phyloP scores from a whole-genome alignment of 2,797 vertebrate species.

The Pangasius djambal region DNA sequence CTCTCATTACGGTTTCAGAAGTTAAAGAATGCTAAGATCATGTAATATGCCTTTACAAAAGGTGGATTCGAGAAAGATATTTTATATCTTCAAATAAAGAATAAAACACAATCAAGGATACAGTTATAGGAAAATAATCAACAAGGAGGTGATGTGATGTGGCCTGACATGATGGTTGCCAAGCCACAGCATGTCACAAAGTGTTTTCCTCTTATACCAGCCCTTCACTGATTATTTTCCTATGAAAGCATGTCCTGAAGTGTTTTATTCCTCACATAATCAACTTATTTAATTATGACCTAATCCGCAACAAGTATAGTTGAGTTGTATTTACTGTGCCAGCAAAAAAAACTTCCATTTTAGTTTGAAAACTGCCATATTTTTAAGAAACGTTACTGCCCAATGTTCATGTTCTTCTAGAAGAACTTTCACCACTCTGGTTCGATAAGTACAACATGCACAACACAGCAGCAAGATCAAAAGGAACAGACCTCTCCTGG shows the following conservation, averaged over 20 bases:
- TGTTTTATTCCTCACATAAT: neutral
- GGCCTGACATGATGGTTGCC: neutral
- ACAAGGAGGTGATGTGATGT: neutral
- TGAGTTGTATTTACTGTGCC: neutral
- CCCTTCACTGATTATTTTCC: neutral
- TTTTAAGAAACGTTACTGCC: neutral
- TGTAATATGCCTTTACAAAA: neutral
- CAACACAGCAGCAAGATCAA: slow-evolving; percentile 5
- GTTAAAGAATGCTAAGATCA: neutral
- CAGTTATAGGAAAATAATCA: slow-evolving; percentile 5
- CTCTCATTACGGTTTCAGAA: neutral
- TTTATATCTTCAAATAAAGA: neutral
- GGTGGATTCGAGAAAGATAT: neutral
- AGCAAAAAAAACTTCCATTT: neutral
- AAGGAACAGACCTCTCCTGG: slow-evolving; percentile 86
- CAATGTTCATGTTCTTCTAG: neutral
- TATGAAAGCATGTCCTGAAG: neutral
- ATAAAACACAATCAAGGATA: neutral
- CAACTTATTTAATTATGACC: neutral
- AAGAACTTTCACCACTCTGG: neutral
- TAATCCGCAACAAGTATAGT: neutral
- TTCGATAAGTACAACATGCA: neutral
- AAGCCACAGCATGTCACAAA: neutral
- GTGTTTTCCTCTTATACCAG: neutral
- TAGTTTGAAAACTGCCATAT: no score